phyloP scores from a whole-genome alignment of 2,113 vertebrate species.

The Numida meleagris region DNA sequence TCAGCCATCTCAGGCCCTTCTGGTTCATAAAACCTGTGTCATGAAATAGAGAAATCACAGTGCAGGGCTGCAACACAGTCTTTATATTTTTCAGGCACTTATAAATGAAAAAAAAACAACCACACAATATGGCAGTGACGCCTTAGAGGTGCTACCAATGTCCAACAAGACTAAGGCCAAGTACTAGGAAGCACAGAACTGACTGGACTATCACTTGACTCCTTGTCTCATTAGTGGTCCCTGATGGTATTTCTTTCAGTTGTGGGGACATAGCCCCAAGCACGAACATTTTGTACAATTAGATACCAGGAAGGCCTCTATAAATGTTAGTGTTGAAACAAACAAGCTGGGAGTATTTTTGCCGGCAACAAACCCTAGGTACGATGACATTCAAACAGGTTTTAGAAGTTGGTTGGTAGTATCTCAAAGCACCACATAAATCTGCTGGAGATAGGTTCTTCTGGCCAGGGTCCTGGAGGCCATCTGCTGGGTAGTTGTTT shows the following conservation, averaged over 20 bases:
- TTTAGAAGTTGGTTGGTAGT: conserved; percentile 53
- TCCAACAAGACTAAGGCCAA: background rate
- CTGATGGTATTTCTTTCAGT: background rate
- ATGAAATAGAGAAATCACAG: background rate
- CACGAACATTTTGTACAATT: background rate
- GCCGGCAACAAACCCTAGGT: conserved; percentile 41
- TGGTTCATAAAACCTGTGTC: fast-evolving
- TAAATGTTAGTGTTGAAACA: conserved; percentile 52
- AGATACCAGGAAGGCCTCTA: conserved; percentile 26
- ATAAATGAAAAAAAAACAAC: background rate
- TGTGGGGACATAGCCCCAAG: background rate
- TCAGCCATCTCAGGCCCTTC: background rate
- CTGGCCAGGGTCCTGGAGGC: conserved; percentile 35
- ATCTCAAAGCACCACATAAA: conserved; percentile 63
- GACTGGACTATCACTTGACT: background rate
- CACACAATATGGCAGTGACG: background rate
- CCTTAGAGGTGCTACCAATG: background rate
- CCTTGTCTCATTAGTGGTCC: background rate
- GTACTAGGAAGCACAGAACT: background rate
- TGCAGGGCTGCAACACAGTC: background rate
- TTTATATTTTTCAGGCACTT: background rate
- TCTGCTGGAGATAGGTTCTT: conserved; percentile 56
- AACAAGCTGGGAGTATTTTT: conserved; percentile 51
- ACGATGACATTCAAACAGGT: background rate
- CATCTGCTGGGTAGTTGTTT: conserved; percentile 56